Percentiles rank a stretch among this genome's conserved stretches.
These are phyloP conservation scores for Tokudaia muenninki DNA, from an alignment of 2,797 vertebrate genomes.

Conservation along the genomic window DNA sequence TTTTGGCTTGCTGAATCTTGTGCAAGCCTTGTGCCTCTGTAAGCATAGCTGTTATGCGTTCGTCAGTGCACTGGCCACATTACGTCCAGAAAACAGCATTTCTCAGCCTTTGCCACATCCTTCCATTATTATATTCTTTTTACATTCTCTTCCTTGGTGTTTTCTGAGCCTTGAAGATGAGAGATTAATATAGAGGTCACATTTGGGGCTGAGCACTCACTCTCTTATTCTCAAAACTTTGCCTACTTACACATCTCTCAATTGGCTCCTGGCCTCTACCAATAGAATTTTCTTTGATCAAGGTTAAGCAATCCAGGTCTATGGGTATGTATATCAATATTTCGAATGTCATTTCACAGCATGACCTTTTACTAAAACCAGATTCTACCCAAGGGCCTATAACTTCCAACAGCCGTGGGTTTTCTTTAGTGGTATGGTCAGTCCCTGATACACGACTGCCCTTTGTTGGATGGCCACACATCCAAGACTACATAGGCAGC, in stretches of 20 bases:
- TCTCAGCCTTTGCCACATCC: too few species aligned
- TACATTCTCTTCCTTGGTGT: background rate
- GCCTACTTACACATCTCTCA: background rate
- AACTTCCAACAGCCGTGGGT: background rate
- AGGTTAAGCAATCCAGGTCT: background rate
- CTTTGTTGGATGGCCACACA: background rate
- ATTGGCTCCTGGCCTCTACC: background rate
- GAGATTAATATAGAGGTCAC: too few species aligned
- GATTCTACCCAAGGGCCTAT: background rate
- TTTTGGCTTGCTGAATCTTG: background rate
- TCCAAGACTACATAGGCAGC: background rate
- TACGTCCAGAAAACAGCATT: background rate
- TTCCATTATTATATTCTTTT: background rate
- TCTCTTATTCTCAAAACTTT: background rate
- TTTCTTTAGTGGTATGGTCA: background rate
- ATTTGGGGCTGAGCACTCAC: background rate
- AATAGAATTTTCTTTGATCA: background rate
- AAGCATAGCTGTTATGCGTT: background rate
- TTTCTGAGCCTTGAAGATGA: background rate
- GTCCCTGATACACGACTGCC: background rate
- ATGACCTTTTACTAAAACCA: background rate
- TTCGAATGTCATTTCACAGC: background rate
- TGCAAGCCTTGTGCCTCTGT: background rate
- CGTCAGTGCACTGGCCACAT: background rate
- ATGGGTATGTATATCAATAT: background rate